Conservation (phyloP, 2,797 vertebrate species). For the Falco columbarius region DNA sequence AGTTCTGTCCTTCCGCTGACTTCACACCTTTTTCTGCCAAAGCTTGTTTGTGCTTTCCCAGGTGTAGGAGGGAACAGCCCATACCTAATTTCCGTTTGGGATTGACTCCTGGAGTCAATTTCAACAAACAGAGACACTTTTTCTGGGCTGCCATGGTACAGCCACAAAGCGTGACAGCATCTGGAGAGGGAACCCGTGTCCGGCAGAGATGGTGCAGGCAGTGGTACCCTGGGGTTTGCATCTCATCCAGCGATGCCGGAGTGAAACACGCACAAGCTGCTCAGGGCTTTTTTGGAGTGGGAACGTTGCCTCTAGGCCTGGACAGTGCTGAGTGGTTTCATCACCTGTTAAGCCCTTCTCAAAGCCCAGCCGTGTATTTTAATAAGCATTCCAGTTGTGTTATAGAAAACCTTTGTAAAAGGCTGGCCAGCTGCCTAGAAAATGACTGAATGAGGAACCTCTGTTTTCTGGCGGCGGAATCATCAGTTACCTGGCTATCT, state of each 20-base stretch:
- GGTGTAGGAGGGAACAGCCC: neutral
- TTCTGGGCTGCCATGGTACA: fast-evolving
- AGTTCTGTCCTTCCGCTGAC: neutral
- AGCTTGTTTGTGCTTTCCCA: neutral
- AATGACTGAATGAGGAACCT: neutral
- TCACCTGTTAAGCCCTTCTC: slow-evolving; percentile 16
- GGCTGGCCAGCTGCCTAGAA: slow-evolving; percentile 28
- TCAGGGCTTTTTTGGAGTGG: neutral
- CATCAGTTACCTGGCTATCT: neutral
- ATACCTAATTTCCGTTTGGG: neutral
- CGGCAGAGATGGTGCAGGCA: neutral
- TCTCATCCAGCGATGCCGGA: neutral
- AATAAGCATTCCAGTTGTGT: neutral
- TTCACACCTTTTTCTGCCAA: neutral
- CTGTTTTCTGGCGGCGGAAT: neutral
- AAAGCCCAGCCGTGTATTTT: neutral
- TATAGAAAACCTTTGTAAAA: neutral
- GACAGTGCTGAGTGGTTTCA: slow-evolving; percentile 1
- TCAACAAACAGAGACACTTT: neutral
- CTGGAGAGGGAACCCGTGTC: neutral
- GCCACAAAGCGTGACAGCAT: neutral
- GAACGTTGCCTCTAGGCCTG: neutral
- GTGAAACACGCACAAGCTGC: fast-evolving
- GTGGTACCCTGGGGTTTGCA: neutral
- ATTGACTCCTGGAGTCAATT: neutral